Percentiles rank a stretch among this genome's conserved stretches.
These are phyloP conservation scores for Seira ritae DNA, from an alignment of 2,888 invertebrate genomes.

Conservation along the genomic window DNA sequence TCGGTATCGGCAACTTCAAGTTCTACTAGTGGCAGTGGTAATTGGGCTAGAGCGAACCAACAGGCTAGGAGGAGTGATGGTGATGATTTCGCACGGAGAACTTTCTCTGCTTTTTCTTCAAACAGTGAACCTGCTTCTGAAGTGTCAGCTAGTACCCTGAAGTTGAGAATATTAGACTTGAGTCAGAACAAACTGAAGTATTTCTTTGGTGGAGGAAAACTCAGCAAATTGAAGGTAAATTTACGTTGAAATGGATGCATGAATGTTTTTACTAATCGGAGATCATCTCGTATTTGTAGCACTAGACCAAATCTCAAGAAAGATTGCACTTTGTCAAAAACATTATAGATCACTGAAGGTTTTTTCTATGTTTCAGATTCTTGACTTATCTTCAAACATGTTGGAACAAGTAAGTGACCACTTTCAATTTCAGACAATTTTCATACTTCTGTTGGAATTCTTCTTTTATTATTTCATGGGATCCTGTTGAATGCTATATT, in stretches of 20 bases:
- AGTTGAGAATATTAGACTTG: conserved; percentile 70
- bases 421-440: too few species aligned
- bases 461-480: too few species aligned
- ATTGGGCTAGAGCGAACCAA: conserved; percentile 5
- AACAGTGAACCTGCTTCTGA: conserved; percentile 16
- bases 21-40: conserved; percentile 21
- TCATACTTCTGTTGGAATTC: not conserved
- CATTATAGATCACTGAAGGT: too few species aligned
- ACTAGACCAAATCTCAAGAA: too few species aligned
- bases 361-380: too few species aligned
- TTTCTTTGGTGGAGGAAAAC: conserved; percentile 68
- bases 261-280: too few species aligned
- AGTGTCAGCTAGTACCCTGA: conserved; percentile 45
- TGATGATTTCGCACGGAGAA: conserved; percentile 44
- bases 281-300: too few species aligned
- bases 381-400: conserved; percentile 72
- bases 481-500: too few species aligned
- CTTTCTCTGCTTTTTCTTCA: conserved; percentile 33
- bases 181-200: conserved; percentile 72
- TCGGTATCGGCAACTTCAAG: conserved; percentile 38
- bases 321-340: too few species aligned
- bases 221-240: conserved; percentile 61
- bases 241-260: too few species aligned
- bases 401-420: conserved; percentile 67
- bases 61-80: conserved; percentile 19